These are phyloP conservation scores for Junonia oenone DNA, from an alignment of 2,888 invertebrate genomes.

Conservation along the genomic window DNA sequence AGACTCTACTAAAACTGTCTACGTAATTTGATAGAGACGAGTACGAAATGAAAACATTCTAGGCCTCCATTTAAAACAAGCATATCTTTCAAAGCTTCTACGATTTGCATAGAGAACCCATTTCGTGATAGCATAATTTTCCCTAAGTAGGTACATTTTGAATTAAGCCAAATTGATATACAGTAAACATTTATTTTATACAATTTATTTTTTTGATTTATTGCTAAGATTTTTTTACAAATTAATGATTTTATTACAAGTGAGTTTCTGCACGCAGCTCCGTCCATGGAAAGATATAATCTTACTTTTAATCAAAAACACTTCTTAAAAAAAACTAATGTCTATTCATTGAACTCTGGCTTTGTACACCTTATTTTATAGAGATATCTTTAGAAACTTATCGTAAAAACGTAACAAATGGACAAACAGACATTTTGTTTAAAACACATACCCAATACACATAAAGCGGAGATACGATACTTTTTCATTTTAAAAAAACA, in stretches of 20 bases:
- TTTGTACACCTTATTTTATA: no score
- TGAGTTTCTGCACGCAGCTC: no score
- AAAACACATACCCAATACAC: no score
- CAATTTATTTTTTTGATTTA: background rate
- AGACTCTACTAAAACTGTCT: background rate
- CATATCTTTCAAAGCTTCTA: slow-evolving; percentile 11
- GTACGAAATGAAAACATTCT: slow-evolving; percentile 9
- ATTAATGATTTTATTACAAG: background rate
- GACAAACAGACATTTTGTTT: no score
- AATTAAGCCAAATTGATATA: background rate
- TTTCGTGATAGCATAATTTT: slow-evolving; percentile 9
- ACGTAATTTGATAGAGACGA: background rate
- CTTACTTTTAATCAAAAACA: no score
- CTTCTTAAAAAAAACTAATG: no score
- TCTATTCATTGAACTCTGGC: no score
- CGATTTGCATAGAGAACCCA: slow-evolving; percentile 10
- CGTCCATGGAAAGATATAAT: no score
- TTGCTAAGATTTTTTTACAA: background rate
- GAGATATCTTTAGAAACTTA: no score
- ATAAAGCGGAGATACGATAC: background rate
- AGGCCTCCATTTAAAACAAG: slow-evolving; percentile 9
- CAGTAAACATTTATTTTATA: background rate
- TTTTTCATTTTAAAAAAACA: background rate
- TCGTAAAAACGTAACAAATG: no score
- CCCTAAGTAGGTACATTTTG: background rate